Base-by-base conservation (phyloP, 2,113 vertebrate genomes). In the Octodon degus region DNA sequence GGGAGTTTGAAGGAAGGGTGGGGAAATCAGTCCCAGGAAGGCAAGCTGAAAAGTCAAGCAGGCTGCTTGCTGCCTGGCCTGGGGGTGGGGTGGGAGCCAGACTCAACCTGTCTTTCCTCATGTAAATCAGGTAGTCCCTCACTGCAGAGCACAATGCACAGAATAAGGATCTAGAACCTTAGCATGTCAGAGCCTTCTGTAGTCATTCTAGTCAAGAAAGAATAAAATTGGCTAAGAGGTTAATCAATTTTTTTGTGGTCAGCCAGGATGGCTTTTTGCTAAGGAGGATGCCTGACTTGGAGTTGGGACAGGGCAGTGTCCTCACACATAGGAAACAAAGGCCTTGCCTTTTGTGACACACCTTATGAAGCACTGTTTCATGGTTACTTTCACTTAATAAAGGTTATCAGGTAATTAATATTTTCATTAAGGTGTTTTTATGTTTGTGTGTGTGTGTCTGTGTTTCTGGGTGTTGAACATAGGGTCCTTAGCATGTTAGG, bases 311-410 rank as follows among this genome's bases (percentile, higher is more conserved):
- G 2, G 67, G 60, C 43, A 8, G 34, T 0, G 1, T 30, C 83
- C 53, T 91, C 2, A 0, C 19, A 0, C 8, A 0, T 19, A 24
- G 34, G 53, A n/a, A 90, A 74, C 68, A 72, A 80, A 93, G 67
- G 79, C 83, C n/a, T 89, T 82, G 86, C 85, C 37, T 62, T 67
- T 84, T 85, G 13, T 77, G 84, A 50, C 12, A 7, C 9, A 0
- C 34, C 80, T 92, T 53, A 24, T 1, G n/a, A 86, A 96, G 90
- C 93, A 90, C 94, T 91, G 81, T 94, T 84, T 89, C 77, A n/a
- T 79, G 87, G 89, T 94, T 94, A 76, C 40, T 91, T 93, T 97
- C 76, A 83, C 53, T 86, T 95, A 96, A 96, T 94, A 97, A 97
- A 97, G 88, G 10, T 92, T 84, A 93, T 88, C 85, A 93, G 94